Base-by-base conservation (phyloP, 2,888 invertebrate species). In the Gymnosoma rotundatum region DNA sequence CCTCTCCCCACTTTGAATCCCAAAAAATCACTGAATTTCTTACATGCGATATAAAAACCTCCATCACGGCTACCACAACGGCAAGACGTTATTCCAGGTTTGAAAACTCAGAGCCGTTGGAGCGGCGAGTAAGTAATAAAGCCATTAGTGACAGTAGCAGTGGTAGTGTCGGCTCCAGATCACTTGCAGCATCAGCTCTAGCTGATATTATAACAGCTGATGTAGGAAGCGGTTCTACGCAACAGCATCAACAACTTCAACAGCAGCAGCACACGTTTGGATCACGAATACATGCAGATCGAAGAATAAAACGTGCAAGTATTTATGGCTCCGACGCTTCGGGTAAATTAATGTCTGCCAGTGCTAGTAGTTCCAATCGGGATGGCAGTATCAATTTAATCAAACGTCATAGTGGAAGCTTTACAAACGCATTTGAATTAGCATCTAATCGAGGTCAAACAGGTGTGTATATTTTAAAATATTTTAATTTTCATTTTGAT, bases 11-110 rank as follows among this genome's bases (percentile, higher is more conserved):
- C 4, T 54, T 73, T 12, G 75, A 70, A 20, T 66, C 56, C 16
- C 48, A 58, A 36, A 48, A 66, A 73, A 76, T 67, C 52, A 63
- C 83, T 42, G 67, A 80, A 18, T 74, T 80, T 73, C 67, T 61
- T 61, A 64, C 64, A 10, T 64, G 52, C 12, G 50, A 66, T 60
- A 56, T 75, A 83, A 76, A 82, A 78, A n/a, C 85, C 63, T 36
- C 80, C 75, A 85, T 50, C 81, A 89, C 91, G 88, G 90, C 91
- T 88, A 91, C 91, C 88, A 91, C 91, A 88, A 89, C 91, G 87
- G 89, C 90, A 87, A 90, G 91, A 89, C 89, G 90, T 86, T 91
- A 91, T 87, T 92, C 91, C 78, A 90, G 91, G 88, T 92, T 90
- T 89, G 92, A 91, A 87, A 90, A 90, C 87, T 88, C 91, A 88